phyloP scores from a whole-genome alignment of 1,140 invertebrate genomes.

The Heliothis virescens region DNA sequence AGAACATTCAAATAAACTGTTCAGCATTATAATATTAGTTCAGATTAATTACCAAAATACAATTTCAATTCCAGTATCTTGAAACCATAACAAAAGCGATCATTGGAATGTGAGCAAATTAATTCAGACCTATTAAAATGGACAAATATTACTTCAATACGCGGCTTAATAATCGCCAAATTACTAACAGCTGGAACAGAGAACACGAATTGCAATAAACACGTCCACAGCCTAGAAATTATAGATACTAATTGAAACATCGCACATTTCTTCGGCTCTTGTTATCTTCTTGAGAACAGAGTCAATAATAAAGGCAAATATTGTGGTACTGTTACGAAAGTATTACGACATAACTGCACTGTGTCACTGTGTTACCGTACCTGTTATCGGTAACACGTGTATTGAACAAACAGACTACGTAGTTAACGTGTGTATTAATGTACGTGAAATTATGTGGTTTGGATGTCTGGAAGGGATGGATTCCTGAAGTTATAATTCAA shows the following conservation, averaged over 20 bases:
- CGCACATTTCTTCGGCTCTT: neutral
- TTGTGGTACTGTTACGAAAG: slow-evolving; percentile 60
- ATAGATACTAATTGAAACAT: neutral
- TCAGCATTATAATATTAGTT: too few relatives aligned
- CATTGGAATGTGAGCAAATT: slow-evolving; percentile 2
- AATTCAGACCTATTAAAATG: slow-evolving; percentile 17
- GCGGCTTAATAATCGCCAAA: slow-evolving; percentile 49
- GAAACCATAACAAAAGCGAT: too few relatives aligned
- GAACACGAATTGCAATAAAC: neutral
- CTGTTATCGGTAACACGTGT: slow-evolving; percentile 62
- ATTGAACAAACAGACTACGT: slow-evolving; percentile 1
- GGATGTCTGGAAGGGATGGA: too few relatives aligned
- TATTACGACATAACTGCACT: slow-evolving; percentile 69
- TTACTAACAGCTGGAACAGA: neutral
- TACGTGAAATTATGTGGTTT: too few relatives aligned
- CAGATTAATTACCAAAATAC: too few relatives aligned
- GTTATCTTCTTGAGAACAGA: slow-evolving; percentile 33
- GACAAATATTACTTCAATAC: slow-evolving; percentile 27
- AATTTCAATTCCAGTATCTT: too few relatives aligned
- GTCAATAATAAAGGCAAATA: slow-evolving; percentile 67
- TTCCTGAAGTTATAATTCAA: too few relatives aligned
- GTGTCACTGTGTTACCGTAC: slow-evolving; percentile 70
- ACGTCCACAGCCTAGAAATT: slow-evolving; percentile 1
- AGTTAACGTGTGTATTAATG: too few relatives aligned
- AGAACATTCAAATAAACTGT: too few relatives aligned